Conservation (phyloP, 2,888 invertebrate genomes). For the Dorcus parallelipipedus region DNA sequence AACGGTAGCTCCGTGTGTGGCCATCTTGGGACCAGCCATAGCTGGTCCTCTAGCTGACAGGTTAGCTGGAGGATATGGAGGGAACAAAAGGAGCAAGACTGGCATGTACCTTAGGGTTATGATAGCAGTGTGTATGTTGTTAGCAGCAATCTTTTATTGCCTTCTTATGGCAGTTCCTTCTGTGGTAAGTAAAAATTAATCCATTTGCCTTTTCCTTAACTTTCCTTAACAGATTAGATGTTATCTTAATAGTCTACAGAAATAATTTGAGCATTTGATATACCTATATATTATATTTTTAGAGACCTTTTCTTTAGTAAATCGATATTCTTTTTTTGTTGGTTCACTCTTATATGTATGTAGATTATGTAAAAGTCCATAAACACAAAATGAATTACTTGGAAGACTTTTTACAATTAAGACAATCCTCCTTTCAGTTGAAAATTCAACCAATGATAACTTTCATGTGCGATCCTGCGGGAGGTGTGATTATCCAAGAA, state of each 20-base stretch:
- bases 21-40: slow-evolving; percentile 73
- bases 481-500: slow-evolving; percentile 71
- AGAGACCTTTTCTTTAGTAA: too few species aligned
- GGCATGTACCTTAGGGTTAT: slow-evolving; percentile 66
- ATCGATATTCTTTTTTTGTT: too few species aligned
- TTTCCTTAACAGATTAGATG: too few species aligned
- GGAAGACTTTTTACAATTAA: too few species aligned
- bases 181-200: slow-evolving; percentile 50
- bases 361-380: too few species aligned
- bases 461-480: slow-evolving; percentile 68
- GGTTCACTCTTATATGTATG: too few species aligned
- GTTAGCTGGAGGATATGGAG: slow-evolving; percentile 51
- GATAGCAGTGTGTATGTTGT: slow-evolving; percentile 64
- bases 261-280: too few species aligned
- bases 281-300: too few species aligned
- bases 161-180: slow-evolving; percentile 65
- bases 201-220: too few species aligned
- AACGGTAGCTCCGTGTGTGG: slow-evolving; percentile 73
- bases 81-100: slow-evolving; percentile 45
- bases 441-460: slow-evolving; percentile 64
- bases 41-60: slow-evolving; percentile 78
- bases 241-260: too few species aligned
- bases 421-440: slow-evolving; percentile 44
- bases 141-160: slow-evolving; percentile 68
- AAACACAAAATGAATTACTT: too few species aligned